Percentiles rank a stretch among this genome's conserved stretches.
These are phyloP conservation scores for Cyclophora albipunctata DNA, from an alignment of 2,888 invertebrate genomes.

Conservation along the genomic window DNA sequence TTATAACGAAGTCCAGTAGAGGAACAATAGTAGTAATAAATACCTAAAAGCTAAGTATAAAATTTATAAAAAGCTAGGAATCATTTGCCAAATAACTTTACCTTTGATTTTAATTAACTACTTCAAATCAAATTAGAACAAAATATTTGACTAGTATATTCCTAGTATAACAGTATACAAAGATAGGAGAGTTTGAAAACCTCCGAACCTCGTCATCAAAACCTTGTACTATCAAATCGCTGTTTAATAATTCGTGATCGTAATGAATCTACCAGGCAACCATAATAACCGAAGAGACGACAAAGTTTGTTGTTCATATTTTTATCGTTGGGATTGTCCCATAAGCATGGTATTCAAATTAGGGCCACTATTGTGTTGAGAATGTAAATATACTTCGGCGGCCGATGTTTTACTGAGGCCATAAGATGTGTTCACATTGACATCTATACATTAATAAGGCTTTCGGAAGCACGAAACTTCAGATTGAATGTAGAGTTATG, in stretches of 20 bases:
- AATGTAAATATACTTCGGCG: constrained; percentile 54
- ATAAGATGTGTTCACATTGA: constrained; percentile 24
- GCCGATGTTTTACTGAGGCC: constrained; percentile 32
- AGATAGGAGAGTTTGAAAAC: not conserved
- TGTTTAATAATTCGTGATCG: not conserved
- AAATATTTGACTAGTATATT: not conserved
- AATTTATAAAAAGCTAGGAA: too few species aligned
- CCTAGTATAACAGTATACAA: not conserved
- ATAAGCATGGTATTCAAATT: constrained; percentile 70
- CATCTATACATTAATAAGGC: not conserved
- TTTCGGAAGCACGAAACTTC: too few species aligned
- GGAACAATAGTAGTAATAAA: not conserved
- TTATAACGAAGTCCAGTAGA: not conserved
- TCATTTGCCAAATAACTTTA: too few species aligned
- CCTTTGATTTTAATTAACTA: not conserved
- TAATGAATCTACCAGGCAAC: constrained; percentile 24
- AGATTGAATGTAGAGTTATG: too few species aligned
- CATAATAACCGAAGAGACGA: constrained; percentile 44
- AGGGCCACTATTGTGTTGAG: constrained; percentile 57
- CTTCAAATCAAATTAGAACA: not conserved
- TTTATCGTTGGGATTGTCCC: constrained; percentile 57
- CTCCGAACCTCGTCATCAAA: too few species aligned
- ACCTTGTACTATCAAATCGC: not conserved
- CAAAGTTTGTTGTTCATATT: constrained; percentile 62
- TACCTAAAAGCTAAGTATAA: too few species aligned